phyloP scores from a whole-genome alignment of 30 jellyfish, hydroid and myxozoan genomes.

The Mastigias papua region DNA sequence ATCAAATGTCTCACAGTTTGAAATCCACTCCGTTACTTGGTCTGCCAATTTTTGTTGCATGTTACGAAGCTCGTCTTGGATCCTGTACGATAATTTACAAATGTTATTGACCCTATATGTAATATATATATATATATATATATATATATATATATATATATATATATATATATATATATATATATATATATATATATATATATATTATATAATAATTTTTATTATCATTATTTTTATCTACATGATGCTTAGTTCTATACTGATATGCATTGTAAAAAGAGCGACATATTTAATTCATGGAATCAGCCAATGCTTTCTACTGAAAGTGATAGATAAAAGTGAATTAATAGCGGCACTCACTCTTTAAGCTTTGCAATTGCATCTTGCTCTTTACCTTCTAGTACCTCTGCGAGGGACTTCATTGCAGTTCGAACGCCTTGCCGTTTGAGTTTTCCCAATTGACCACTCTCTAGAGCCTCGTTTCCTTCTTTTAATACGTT shows the following conservation, averaged over 20 bases:
- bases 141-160: no score
- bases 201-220: no score
- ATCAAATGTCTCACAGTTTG: slow-evolving; percentile 54
- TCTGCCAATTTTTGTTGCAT: slow-evolving; percentile 48
- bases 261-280: no score
- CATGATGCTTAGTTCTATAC: no score
- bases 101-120: no score
- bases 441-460: slow-evolving; percentile 58
- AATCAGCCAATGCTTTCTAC: not conserved
- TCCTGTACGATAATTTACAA: no score
- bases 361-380: slow-evolving; percentile 31
- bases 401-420: slow-evolving; percentile 39
- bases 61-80: slow-evolving; percentile 37
- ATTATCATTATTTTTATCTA: no score
- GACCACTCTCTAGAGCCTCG: slow-evolving; percentile 31
- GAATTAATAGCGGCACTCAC: slow-evolving; percentile 3
- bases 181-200: no score
- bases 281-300: no score
- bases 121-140: no score
- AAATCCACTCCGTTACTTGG: slow-evolving; percentile 44
- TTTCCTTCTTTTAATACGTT: slow-evolving; percentile 40
- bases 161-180: no score
- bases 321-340: not conserved
- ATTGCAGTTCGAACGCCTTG: slow-evolving; percentile 50
- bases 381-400: slow-evolving; percentile 23